Evolutionary conservation across 2,888 invertebrate genomes (phyloP).

Genomic region (Phlogophora meticulosa): DNA sequence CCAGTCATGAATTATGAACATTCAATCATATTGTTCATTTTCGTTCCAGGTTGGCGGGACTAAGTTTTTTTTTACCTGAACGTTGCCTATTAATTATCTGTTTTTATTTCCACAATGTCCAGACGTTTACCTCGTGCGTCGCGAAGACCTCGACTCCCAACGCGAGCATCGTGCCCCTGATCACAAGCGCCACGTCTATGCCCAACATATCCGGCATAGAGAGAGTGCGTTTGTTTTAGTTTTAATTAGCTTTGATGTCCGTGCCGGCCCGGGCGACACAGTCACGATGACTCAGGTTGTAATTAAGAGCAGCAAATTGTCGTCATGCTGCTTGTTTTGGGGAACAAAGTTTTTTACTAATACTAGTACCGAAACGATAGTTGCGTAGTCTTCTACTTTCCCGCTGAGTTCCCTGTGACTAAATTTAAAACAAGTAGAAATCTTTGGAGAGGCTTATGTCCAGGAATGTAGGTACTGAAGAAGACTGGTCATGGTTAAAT

Average conservation of each 20-base stretch:
- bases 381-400: not conserved
- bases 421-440: not conserved
- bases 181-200: constrained; percentile 31
- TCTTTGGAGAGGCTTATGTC: not conserved
- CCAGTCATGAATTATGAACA: too few species aligned
- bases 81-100: constrained; percentile 5
- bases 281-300: constrained; percentile 44
- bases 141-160: constrained; percentile 70
- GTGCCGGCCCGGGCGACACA: constrained; percentile 14
- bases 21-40: not conserved
- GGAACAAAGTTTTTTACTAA: constrained; percentile 1
- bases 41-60: too few species aligned
- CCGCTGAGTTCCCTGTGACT: too few species aligned
- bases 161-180: constrained; percentile 40
- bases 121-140: constrained; percentile 21
- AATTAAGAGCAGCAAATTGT: constrained; percentile 49
- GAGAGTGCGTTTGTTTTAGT: constrained; percentile 67
- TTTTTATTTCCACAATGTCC: constrained; percentile 11
- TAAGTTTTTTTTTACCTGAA: too few species aligned
- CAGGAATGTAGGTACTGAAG: not conserved
- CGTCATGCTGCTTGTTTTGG: constrained; percentile 29
- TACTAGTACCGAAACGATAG: not conserved
- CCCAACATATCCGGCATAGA: constrained; percentile 73
- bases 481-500: not conserved
- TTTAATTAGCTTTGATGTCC: constrained; percentile 31